Evolutionary conservation across 2,113 vertebrate species (phyloP).

Genomic region (Nettapus auritus): DNA sequence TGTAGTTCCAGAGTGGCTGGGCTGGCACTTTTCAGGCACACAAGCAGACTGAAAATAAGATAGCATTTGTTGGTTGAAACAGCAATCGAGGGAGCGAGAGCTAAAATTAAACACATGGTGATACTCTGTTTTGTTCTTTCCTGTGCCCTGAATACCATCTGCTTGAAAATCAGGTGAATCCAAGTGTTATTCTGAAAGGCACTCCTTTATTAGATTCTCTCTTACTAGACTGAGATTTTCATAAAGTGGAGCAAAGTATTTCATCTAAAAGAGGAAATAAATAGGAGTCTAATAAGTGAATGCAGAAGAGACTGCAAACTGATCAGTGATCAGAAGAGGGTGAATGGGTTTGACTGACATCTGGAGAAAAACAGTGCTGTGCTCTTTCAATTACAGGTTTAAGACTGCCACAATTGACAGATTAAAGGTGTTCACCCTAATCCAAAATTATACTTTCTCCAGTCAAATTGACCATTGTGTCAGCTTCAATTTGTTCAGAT

Average conservation of each 20-base stretch:
- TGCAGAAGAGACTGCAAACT: neutral
- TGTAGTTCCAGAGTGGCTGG: neutral
- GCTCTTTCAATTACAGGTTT: constrained; percentile 61
- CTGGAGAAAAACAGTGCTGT: neutral
- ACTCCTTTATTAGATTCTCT: too few relatives aligned
- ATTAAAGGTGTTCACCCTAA: constrained; percentile 59
- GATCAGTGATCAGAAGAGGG: constrained; percentile 24
- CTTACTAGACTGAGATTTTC: constrained; percentile 6
- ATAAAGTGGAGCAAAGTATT: neutral
- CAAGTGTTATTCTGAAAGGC: constrained; percentile 10
- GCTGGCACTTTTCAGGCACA: neutral
- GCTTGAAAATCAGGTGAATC: constrained; percentile 46
- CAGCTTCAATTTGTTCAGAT: constrained; percentile 42
- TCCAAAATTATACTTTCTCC: constrained; percentile 51
- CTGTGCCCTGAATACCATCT: constrained; percentile 41
- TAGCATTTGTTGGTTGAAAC: neutral
- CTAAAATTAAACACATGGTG: constrained; percentile 47
- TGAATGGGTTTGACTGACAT: constrained; percentile 11
- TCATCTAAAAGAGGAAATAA: neutral
- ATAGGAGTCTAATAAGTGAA: constrained; percentile 19
- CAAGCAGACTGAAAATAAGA: constrained; percentile 2
- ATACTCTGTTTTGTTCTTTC: constrained; percentile 32
- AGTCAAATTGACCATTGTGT: constrained; percentile 40
- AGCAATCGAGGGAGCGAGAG: constrained; percentile 11
- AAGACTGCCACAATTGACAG: constrained; percentile 34